Evolutionary conservation across 2,888 invertebrate genomes (phyloP).

Genomic region (Diplazon laetatorius): DNA sequence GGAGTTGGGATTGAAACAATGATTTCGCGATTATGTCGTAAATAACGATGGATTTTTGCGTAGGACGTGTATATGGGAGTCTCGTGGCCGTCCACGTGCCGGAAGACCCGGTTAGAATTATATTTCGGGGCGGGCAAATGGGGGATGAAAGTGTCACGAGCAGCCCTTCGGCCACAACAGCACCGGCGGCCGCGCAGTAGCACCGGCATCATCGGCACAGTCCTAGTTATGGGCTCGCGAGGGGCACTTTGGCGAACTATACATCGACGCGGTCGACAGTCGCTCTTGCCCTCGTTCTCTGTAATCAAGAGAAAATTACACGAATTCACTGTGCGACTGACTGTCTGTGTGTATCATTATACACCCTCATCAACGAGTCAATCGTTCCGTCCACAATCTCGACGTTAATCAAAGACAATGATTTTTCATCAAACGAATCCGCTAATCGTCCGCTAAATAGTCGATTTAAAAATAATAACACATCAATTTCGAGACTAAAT

Average conservation of each 20-base stretch:
- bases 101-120: conserved; percentile 56
- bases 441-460: background rate
- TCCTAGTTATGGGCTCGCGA: conserved; percentile 81
- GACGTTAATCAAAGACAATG: background rate
- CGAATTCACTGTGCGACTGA: conserved; percentile 47
- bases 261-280: conserved; percentile 34
- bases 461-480: background rate
- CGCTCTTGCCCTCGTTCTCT: conserved; percentile 23
- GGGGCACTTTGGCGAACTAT: conserved; percentile 66
- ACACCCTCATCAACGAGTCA: conserved; percentile 34
- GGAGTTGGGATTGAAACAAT: background rate
- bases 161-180: conserved; percentile 73
- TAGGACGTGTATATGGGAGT: conserved; percentile 5
- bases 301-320: conserved; percentile 62
- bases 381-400: conserved; percentile 20
- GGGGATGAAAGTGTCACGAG: conserved; percentile 81
- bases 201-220: conserved; percentile 66
- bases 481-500: too few relatives aligned
- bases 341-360: conserved; percentile 18
- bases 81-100: conserved; percentile 55
- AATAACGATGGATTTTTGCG: conserved; percentile 37
- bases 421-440: background rate
- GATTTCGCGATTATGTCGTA: conserved; percentile 34
- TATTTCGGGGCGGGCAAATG: conserved; percentile 75
- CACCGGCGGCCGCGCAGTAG: conserved; percentile 42